Evolutionary conservation across 2,888 invertebrate genomes (phyloP).

Genomic region (Noctuana brunneofusca): DNA sequence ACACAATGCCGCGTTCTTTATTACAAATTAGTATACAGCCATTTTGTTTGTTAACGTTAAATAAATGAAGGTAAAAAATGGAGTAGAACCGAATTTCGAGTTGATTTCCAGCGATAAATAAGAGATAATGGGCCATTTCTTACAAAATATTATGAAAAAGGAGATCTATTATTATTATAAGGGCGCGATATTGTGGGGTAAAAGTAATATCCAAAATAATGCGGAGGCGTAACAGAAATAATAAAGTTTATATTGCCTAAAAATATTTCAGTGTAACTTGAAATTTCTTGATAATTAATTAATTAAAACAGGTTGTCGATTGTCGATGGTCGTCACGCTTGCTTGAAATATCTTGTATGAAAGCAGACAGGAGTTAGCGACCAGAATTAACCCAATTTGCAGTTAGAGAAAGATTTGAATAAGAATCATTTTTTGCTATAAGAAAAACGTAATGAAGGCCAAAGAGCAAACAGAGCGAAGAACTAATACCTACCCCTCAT

Average conservation of each 20-base stretch:
- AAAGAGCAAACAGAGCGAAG: slow-evolving; percentile 6
- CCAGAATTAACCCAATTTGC: no score
- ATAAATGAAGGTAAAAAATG: slow-evolving; percentile 22
- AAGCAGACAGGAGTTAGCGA: no score
- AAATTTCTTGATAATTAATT: no score
- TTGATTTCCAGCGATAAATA: slow-evolving; percentile 64
- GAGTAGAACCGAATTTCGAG: slow-evolving; percentile 23
- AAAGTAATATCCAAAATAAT: slow-evolving; percentile 39
- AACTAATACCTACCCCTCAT: slow-evolving; percentile 5
- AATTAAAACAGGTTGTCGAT: no score
- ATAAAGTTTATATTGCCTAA: no score
- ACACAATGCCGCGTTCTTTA: slow-evolving; percentile 3
- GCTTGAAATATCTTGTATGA: no score
- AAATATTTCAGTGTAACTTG: no score
- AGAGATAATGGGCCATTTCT: slow-evolving; percentile 67
- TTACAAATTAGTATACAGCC: slow-evolving; percentile 10
- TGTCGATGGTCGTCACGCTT: no score
- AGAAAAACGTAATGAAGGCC: slow-evolving; percentile 4
- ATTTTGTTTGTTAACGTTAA: slow-evolving; percentile 7
- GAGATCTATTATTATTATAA: slow-evolving; percentile 53
- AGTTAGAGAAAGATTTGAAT: neutral
- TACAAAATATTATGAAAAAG: slow-evolving; percentile 64
- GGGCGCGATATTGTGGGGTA: slow-evolving; percentile 44
- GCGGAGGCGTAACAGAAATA: slow-evolving; percentile 29
- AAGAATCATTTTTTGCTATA: neutral